A percentile compares a stretch with the other conserved stretches of the same genome.
These are phyloP conservation scores for Bombus sibiricus DNA, from an alignment of 1,140 invertebrate genomes.

Conservation along the genomic window DNA sequence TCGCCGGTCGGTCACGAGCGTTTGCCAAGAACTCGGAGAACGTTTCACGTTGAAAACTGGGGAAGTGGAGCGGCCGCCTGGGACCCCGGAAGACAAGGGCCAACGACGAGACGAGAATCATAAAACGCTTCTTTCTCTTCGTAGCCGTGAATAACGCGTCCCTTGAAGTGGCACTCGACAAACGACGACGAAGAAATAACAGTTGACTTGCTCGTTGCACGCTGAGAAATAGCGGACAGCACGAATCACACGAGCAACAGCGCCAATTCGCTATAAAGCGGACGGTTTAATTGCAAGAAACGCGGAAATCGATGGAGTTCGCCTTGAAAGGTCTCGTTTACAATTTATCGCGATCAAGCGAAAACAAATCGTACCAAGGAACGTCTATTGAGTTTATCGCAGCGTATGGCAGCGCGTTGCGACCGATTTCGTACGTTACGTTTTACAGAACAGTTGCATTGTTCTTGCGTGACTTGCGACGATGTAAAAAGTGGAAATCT, in stretches of 20 bases:
- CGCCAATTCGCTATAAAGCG: background rate
- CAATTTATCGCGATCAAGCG: constrained; percentile 5
- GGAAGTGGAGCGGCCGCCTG: constrained; percentile 51
- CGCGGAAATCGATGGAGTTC: constrained; percentile 18
- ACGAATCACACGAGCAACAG: background rate
- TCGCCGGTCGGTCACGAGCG: constrained; percentile 40
- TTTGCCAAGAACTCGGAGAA: constrained; percentile 55
- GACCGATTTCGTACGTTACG: constrained; percentile 12
- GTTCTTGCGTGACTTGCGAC: background rate
- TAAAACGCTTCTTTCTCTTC: constrained; percentile 50
- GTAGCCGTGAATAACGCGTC: constrained; percentile 32
- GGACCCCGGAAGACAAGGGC: constrained; percentile 37
- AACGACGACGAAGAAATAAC: background rate
- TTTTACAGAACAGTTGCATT: constrained; percentile 5
- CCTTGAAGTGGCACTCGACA: constrained; percentile 29
- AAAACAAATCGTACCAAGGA: constrained; percentile 7
- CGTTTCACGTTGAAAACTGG: constrained; percentile 48
- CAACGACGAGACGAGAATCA: constrained; percentile 49
- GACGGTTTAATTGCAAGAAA: constrained; percentile 23
- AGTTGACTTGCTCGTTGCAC: background rate
- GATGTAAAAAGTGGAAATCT: background rate
- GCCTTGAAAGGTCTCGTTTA: constrained; percentile 4
- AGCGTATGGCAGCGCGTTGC: background rate
- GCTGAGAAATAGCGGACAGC: background rate
- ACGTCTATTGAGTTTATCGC: constrained; percentile 23